A percentile compares a stretch with the other conserved stretches of the same genome.
These are phyloP conservation scores for Calameuta idolon DNA, from an alignment of 2,888 invertebrate species.

Conservation along the genomic window DNA sequence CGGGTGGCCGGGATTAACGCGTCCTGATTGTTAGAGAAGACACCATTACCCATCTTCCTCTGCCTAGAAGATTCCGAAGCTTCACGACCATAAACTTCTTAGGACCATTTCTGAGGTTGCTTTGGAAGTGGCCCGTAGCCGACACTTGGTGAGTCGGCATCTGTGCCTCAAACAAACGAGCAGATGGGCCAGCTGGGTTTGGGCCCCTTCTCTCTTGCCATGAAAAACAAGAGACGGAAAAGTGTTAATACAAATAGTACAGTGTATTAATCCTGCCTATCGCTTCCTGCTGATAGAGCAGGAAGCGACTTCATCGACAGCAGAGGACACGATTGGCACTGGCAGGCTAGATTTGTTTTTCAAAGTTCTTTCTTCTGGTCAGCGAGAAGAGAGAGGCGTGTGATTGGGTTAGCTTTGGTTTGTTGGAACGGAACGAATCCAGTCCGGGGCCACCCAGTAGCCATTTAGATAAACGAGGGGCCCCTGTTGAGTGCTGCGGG, in stretches of 20 bases:
- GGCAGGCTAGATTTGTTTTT: constrained; percentile 29
- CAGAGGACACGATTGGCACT: background rate
- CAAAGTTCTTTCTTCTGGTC: constrained; percentile 29
- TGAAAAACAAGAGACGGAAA: background rate
- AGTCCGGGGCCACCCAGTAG: constrained; percentile 59
- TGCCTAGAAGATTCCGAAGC: background rate
- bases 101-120: background rate
- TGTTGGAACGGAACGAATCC: constrained; percentile 44
- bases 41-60: background rate
- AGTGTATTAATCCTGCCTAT: background rate
- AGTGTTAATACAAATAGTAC: background rate
- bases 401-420: constrained; percentile 59
- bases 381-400: constrained; percentile 37
- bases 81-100: background rate
- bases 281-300: background rate
- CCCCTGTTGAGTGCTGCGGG: constrained; percentile 60
- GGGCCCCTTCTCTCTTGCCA: background rate
- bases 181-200: background rate
- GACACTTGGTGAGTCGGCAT: constrained; percentile 10
- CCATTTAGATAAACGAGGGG: constrained; percentile 64
- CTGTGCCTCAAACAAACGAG: constrained; percentile 16
- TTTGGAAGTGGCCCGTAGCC: background rate
- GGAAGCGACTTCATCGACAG: background rate
- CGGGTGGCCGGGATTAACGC: constrained; percentile 3
- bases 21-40: background rate